Evolutionary conservation across 2,888 invertebrate genomes (phyloP), one percentile per base, ranked within the genome.

Genomic region (Fissipunctia ypsillon): DNA sequence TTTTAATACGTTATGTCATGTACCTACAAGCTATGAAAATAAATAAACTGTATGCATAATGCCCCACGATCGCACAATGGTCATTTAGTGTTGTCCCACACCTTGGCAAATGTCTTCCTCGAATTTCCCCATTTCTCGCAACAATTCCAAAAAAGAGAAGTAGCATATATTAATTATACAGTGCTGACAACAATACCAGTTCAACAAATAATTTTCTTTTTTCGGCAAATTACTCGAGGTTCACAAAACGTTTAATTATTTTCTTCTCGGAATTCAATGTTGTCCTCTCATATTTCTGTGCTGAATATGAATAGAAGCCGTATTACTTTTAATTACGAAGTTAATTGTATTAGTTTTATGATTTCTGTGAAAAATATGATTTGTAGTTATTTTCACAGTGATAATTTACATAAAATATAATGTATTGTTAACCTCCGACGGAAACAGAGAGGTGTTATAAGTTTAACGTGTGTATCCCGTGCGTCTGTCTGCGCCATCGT

Each of bases 221-320:
- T 35, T 76, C 16, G 19, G 12, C 14, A 28, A 78, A 75, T 48
- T 25, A 31, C 22, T 69, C 10, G 10, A 38, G 14, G 19, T 59
- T 52, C 22, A 68, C 35, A 31, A 38, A 52, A 38, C 10, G n/a
- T n/a, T 38, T 59, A 45, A 60, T 75, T 52, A 70, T 60, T 69
- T 60, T 48, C 7, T 28, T 48, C 78, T 60, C 1, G 19, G 5
- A 52, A 43, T 50, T n/a, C 19, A 28, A 45, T 45, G 2, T 31
- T 38, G 19, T 25, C 9, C 12, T 50, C 6, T 64, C 50, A 28
- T 6, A 25, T 43, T 66, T n/a, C 1, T 16, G n/a, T 52, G 7
- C 16, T 45, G 3, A 45, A 31, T 38, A 38, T 38, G 10, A 22
- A 7, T 14, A 28, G n/a, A 60, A 60, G 12, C 31, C 31, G 7